Evolutionary conservation across 2,888 invertebrate genomes (phyloP), one percentile per base, ranked within the genome.

Genomic region (Neoscelio sp.): DNA sequence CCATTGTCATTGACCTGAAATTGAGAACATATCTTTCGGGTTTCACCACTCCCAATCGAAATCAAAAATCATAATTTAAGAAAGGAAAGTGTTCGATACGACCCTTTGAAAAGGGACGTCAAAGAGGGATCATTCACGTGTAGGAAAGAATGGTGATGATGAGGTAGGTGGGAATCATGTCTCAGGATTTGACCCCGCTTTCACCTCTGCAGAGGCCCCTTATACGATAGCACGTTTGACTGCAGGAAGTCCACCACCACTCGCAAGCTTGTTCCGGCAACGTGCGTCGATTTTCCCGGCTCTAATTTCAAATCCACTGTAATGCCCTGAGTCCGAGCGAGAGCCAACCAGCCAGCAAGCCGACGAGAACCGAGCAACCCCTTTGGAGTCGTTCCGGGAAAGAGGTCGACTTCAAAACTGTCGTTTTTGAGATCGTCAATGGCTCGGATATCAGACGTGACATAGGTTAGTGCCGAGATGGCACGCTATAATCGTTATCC

Each of bases 241-340:
- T 83, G 84, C 84, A 83, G 82, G 74, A 82, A 82, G 82, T 83
- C 78, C 82, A 79, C 80, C 71, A 64, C 77, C 78, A 81, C 84
- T 83, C 78, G 80, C 73, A 82, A 85, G 83, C 84, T 83, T 84
- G 84, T 86, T 83, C 78, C 82, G 64, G 78, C 80, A 80, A 87
- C 85, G 86, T 83, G 86, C 85, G 84, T 84, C 85, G 87, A 86
- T 86, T 87, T 85, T 82, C 17, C 44, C 67, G 26, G 62, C 60
- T 83, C 80, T 83, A 83, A 83, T 84, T 84, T 82, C 58, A 35
- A 50, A 64, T 76, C 76, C 64, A 68, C 60, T 30, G 38, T 67
- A 60, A 58, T 50, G 58, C 18, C 18, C 44, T 7, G 12, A 28
- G 38, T 58, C 60, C 52, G 23, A 60, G 60, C 18, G 33, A 52